Evolutionary conservation across 1,140 invertebrate genomes (phyloP), one percentile per base, ranked within the genome.

Genomic region (Papilio helenus): DNA sequence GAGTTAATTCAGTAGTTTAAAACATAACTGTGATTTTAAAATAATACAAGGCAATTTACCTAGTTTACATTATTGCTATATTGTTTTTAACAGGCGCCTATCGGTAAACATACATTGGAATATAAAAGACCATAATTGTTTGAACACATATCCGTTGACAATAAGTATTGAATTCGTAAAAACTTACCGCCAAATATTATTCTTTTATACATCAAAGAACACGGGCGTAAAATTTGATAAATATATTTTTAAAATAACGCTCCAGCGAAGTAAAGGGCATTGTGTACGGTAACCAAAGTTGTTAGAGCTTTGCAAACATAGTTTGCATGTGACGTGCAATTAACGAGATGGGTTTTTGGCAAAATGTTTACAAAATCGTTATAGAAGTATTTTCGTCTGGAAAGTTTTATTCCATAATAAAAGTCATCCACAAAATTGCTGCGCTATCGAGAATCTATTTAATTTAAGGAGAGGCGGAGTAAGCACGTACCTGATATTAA

Each of bases 331-430:
- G 72, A 74, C 42, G 23, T 49, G 44, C 44, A 74, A 74, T 74
- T 23, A 74, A 74, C 72, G 72, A 74, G 72, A 74, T 74, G 39
- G 20, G 72, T 74, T 74, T 68, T 74, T 74, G 42, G 39, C 26
- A 49, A 74, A 74, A 51, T 51, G 23, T 74, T 74, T 74, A 51
- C 72, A 49, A 74, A 74, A 74, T 7, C 42, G 16, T 74, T 74
- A 49, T 29, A 29, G 72, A 23, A 49, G 42, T 68, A 74, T 44
- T 46, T 73, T 49, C 72, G 14, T 74, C 44, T 74, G 51, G 5
- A 46, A 49, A 5, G n/a, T 23, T 29, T 26, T 44, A 51, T 1
- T 49, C 42, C 42, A 72, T 46, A 16, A 16, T 74, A 49, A 49
- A 74, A 74, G 61, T 49, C 44, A 74, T 74, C 42, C 23, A 74